A percentile compares a stretch with the other conserved stretches of the same genome.
These are phyloP conservation scores for Scaptomyza graminum DNA, from an alignment of 1,140 invertebrate genomes.

Conservation along the genomic window DNA sequence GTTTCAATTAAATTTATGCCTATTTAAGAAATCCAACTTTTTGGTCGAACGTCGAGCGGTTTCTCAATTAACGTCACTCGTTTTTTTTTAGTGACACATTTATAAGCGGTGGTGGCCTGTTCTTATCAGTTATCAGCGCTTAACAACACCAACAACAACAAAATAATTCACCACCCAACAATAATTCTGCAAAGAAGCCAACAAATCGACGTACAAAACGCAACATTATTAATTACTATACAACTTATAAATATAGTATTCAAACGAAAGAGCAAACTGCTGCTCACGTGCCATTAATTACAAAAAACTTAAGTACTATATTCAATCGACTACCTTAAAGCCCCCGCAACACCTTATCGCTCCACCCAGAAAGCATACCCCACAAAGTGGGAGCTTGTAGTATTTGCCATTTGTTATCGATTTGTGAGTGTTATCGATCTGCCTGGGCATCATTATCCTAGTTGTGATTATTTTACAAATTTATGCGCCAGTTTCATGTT, in stretches of 20 bases:
- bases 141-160: slow-evolving; percentile 11
- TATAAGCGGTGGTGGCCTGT: slow-evolving; percentile 34
- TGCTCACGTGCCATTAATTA: slow-evolving; percentile 70
- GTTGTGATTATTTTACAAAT: slow-evolving; percentile 78
- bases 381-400: too few species aligned
- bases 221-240: slow-evolving; percentile 54
- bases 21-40: slow-evolving; percentile 20
- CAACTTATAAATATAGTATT: slow-evolving; percentile 64
- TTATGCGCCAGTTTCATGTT: slow-evolving; percentile 83
- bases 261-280: slow-evolving; percentile 27
- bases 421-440: slow-evolving; percentile 41
- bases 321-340: slow-evolving; percentile 13
- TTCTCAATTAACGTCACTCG: slow-evolving; percentile 45
- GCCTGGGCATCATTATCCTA: slow-evolving; percentile 69
- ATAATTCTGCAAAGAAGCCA: slow-evolving; percentile 30
- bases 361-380: too few species aligned
- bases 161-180: slow-evolving; percentile 13
- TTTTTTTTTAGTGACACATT: slow-evolving; percentile 64
- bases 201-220: slow-evolving; percentile 23
- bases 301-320: slow-evolving; percentile 37
- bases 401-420: background rate
- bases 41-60: background rate
- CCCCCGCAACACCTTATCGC: too few species aligned
- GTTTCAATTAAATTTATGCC: background rate
- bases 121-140: slow-evolving; percentile 64